Percentiles rank a stretch among this genome's conserved stretches.
phyloP scores from a whole-genome alignment of 64 coral and sea anemone genomes.

The Stichodactyla mertensii region DNA sequence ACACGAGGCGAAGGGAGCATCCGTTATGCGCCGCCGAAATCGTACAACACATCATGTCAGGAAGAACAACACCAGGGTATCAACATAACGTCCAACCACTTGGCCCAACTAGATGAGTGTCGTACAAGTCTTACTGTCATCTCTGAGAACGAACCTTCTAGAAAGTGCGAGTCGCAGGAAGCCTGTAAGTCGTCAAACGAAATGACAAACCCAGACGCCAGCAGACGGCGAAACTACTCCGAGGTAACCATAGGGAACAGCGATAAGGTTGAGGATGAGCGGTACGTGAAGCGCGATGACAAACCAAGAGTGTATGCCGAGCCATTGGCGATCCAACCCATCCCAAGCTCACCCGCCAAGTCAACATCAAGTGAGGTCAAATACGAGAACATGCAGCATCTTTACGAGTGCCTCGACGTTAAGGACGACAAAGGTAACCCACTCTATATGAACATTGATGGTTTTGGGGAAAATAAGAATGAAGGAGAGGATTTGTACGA shows the following conservation, averaged over 20 bases:
- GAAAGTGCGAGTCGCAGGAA: slow-evolving; percentile 7
- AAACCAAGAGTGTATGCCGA: not conserved
- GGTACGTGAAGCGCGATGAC: slow-evolving; percentile 18
- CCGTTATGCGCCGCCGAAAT: slow-evolving; percentile 16
- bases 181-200: slow-evolving; percentile 11
- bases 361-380: slow-evolving; percentile 3
- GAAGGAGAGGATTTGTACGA: slow-evolving; percentile 15
- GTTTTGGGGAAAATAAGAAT: not conserved
- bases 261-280: slow-evolving; percentile 17
- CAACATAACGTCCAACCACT: not conserved
- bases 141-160: not conserved
- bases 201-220: not conserved
- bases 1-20: slow-evolving; percentile 32
- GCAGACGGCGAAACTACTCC: not conserved
- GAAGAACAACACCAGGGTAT: not conserved
- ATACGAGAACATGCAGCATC: slow-evolving; percentile 26
- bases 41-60: not conserved
- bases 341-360: not conserved
- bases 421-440: not conserved
- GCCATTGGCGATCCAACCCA: not conserved
- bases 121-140: slow-evolving; percentile 3
- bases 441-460: slow-evolving; percentile 22
- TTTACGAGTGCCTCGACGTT: slow-evolving; percentile 13
- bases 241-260: not conserved
- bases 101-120: not conserved